Evolutionary conservation across 2,888 invertebrate species (phyloP), one percentile per base, ranked within the genome.

Genomic region (Gordius sp.): DNA sequence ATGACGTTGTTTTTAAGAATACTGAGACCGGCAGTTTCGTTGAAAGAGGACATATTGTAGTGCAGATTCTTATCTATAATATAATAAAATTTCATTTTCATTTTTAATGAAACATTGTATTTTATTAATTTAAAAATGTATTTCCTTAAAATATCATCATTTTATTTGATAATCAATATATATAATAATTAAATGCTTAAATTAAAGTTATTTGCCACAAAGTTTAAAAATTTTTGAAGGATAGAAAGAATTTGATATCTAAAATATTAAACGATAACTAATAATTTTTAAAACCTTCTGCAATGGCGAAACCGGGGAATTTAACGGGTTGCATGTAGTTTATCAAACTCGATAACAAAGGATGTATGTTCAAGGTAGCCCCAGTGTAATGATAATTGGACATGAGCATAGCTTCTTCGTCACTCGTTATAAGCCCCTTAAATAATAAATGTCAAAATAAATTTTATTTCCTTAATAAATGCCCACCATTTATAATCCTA

Each of bases 311-410:
- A 62, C 86, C 82, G 69, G 82, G 82, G 75, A 99, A 99, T 75
- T 99, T 97, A 67, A 97, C 82, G 8, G 97, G 97, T 73, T 93
- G 91, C 58, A 93, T 89, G 75, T 99, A 99, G 75, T 97, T 99
- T 68, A 99, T 83, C 81, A 97, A 82, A 59, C 87, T 85, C 57
- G 91, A 93, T 27, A 99, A 77, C 79, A 85, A 86, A 4, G 97
- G 97, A 73, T 97, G 97, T 60, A 99, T 93, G 71, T 89, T 91
- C 60, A 89, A 89, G 57, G 93, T 93, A 63, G 93, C 93, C 57
- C 89, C 86, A 1, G 85, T 87, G 72, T 97, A 91, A 60, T 82
- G 80, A 62, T 75, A 75, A 59, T 68, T 68, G n/a, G 71, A 69
- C 65, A 73, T 69, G 55, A 71, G 64, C 20, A 68, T 66, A 58